Conservation (phyloP, 2,888 invertebrate species). For the Amphimallon solstitiale region DNA sequence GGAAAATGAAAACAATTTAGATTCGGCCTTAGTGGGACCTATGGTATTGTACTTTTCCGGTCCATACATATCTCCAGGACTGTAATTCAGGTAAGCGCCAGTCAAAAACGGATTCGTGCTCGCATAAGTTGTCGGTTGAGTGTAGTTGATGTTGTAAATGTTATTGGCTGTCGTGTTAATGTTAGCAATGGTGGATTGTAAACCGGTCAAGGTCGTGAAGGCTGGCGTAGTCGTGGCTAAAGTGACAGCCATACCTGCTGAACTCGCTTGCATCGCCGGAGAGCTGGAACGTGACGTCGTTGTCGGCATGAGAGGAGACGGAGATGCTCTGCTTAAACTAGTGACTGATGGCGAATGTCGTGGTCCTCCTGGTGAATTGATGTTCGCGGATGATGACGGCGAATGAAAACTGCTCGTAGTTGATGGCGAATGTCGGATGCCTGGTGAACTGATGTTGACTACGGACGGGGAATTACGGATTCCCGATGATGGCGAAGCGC, state of each 20-base stretch:
- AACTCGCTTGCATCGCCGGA: constrained; percentile 66
- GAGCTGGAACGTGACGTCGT: constrained; percentile 58
- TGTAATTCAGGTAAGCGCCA: constrained; percentile 62
- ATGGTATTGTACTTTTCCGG: constrained; percentile 61
- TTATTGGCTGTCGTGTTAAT: constrained; percentile 56
- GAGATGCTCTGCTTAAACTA: constrained; percentile 63
- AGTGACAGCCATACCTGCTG: constrained; percentile 72
- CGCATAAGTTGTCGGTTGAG: constrained; percentile 61
- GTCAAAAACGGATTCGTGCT: constrained; percentile 72
- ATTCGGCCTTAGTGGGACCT: constrained; percentile 52
- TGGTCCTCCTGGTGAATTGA: constrained; percentile 54
- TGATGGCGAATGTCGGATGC: constrained; percentile 57
- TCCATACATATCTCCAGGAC: constrained; percentile 51
- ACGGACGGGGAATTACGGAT: constrained; percentile 61
- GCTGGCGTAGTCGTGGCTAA: constrained; percentile 64
- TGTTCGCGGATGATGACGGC: constrained; percentile 51
- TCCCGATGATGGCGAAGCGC: constrained; percentile 58
- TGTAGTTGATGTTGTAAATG: constrained; percentile 52
- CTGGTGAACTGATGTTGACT: constrained; percentile 52
- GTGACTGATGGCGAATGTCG: constrained; percentile 58
- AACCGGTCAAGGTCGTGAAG: constrained; percentile 57
- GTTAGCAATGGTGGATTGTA: constrained; percentile 58
- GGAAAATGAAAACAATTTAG: constrained; percentile 55
- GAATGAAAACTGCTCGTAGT: constrained; percentile 60
- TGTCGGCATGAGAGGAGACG: constrained; percentile 52